These are phyloP conservation scores for Ligdia adustata DNA, from an alignment of 2,888 invertebrate species.

Conservation along the genomic window DNA sequence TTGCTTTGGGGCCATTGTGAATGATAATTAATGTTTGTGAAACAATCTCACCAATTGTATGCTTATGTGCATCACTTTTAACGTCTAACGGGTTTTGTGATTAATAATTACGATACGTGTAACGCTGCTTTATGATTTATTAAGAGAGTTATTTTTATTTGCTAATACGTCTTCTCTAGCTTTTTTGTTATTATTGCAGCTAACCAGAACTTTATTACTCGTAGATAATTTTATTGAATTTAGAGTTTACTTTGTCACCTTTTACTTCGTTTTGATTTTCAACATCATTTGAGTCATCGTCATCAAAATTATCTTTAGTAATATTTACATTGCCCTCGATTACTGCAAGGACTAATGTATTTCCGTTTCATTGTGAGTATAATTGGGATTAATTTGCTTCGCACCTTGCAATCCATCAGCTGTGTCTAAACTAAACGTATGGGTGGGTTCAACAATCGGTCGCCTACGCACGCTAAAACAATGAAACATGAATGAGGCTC, in stretches of 20 bases:
- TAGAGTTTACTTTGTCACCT: neutral
- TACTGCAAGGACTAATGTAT: slow-evolving; percentile 33
- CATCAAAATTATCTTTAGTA: slow-evolving; percentile 1
- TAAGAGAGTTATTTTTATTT: slow-evolving; percentile 10
- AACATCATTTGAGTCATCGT: slow-evolving; percentile 4
- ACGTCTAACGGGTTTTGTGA: slow-evolving; percentile 34
- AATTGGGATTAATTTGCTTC: slow-evolving; percentile 70
- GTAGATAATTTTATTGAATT: neutral
- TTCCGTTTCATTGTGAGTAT: slow-evolving; percentile 56
- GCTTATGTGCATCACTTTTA: slow-evolving; percentile 33
- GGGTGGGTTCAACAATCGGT: slow-evolving; percentile 72
- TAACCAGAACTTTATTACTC: too few relatives aligned
- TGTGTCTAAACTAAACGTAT: slow-evolving; percentile 44
- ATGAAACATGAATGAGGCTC: slow-evolving; percentile 57
- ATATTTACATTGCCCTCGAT: slow-evolving; percentile 16
- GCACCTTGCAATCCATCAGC: slow-evolving; percentile 67
- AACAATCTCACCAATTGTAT: slow-evolving; percentile 43
- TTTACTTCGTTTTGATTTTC: neutral
- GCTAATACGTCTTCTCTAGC: too few relatives aligned
- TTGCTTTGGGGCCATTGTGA: slow-evolving; percentile 53
- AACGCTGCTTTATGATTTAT: slow-evolving; percentile 34
- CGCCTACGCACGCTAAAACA: slow-evolving; percentile 68
- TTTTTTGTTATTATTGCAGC: too few relatives aligned
- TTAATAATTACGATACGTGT: slow-evolving; percentile 41
- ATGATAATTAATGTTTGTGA: slow-evolving; percentile 48